Percentiles rank a stretch among this genome's conserved stretches.
Evolutionary conservation across 1,140 invertebrate species (phyloP).

Genomic region (Drosophila sulfurigaster): DNA sequence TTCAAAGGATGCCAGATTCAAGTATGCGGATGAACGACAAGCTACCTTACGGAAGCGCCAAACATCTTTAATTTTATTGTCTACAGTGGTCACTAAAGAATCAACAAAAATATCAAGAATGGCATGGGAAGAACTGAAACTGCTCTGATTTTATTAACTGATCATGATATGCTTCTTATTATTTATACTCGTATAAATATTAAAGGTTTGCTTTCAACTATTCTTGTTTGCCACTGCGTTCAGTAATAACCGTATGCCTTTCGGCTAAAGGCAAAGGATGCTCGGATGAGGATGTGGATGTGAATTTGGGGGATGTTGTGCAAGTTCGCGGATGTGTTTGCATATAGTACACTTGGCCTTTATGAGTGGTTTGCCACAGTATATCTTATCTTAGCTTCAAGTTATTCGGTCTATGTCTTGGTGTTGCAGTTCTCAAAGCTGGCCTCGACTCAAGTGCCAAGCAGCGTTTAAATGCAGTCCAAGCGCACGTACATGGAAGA

Average conservation of each 20-base stretch:
- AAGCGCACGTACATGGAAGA: slow-evolving; percentile 13
- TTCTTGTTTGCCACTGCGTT: background rate
- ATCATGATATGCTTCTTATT: background rate
- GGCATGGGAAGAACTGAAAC: no score
- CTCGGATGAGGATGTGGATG: background rate
- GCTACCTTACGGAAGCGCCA: slow-evolving; percentile 27
- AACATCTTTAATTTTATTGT: slow-evolving; percentile 56
- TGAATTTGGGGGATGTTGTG: background rate
- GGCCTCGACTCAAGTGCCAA: slow-evolving; percentile 40
- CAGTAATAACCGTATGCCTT: slow-evolving; percentile 40
- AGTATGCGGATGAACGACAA: slow-evolving; percentile 46
- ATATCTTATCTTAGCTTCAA: slow-evolving; percentile 50
- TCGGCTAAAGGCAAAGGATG: slow-evolving; percentile 32
- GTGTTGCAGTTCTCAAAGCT: slow-evolving; percentile 26
- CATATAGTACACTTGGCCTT: slow-evolving; percentile 66
- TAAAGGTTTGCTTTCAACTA: slow-evolving; percentile 17
- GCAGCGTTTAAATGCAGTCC: slow-evolving; percentile 17
- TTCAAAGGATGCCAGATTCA: slow-evolving; percentile 12
- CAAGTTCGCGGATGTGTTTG: slow-evolving; percentile 43
- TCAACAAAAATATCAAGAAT: slow-evolving; percentile 18
- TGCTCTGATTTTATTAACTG: background rate
- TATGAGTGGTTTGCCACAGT: slow-evolving; percentile 42
- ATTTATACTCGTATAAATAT: background rate
- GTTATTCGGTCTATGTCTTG: slow-evolving; percentile 29
- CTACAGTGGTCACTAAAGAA: slow-evolving; percentile 24